phyloP scores from a whole-genome alignment of 1,140 invertebrate genomes.

The Drosophila simulans region DNA sequence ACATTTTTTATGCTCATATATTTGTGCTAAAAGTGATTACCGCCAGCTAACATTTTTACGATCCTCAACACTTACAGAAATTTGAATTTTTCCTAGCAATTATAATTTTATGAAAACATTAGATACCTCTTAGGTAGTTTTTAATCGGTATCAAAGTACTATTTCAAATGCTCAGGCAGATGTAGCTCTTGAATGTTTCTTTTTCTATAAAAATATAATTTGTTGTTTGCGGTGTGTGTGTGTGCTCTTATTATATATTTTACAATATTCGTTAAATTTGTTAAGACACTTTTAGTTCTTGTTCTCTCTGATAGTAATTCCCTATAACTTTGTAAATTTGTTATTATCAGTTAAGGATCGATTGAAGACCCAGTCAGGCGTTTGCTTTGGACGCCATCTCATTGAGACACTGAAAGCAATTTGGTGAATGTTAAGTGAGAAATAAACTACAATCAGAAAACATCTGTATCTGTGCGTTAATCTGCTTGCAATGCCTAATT shows the following conservation, averaged over 20 bases:
- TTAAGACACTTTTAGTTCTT: constrained; percentile 52
- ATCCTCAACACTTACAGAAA: constrained; percentile 8
- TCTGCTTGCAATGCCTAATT: constrained; percentile 1
- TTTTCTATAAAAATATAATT: constrained; percentile 41
- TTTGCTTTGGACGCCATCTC: constrained; percentile 9
- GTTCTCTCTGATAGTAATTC: constrained; percentile 17
- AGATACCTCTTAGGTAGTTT: constrained; percentile 3
- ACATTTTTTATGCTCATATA: constrained; percentile 36
- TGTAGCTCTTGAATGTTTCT: constrained; percentile 30
- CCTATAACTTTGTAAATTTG: constrained; percentile 21
- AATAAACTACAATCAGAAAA: not conserved
- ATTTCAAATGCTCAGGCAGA: constrained; percentile 43
- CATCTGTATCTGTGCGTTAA: constrained; percentile 6
- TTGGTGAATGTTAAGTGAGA: not conserved
- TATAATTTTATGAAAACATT: constrained; percentile 14
- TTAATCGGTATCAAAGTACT: constrained; percentile 12
- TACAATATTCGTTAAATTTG: constrained; percentile 45
- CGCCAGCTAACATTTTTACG: constrained; percentile 11
- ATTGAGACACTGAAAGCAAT: constrained; percentile 9
- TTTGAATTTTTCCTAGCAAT: not conserved
- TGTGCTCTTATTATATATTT: constrained; percentile 24
- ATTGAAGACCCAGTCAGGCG: constrained; percentile 1
- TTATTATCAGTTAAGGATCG: constrained; percentile 13
- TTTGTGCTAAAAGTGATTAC: constrained; percentile 36
- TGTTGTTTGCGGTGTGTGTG: constrained; percentile 6